Conservation (phyloP, 2,113 vertebrate species). For the Chelonoidis abingdonii region DNA sequence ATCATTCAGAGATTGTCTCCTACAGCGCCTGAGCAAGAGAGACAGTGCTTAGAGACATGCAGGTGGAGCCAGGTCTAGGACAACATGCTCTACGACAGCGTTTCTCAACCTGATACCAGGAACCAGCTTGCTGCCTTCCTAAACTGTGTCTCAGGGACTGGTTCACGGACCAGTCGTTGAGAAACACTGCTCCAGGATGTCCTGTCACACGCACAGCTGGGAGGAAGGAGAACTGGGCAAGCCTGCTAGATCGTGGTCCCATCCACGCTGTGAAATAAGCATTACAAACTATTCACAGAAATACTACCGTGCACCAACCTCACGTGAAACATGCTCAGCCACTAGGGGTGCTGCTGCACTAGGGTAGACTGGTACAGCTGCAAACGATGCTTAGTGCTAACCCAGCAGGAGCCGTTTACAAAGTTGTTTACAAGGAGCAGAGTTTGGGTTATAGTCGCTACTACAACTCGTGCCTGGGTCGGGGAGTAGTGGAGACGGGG, state of each 20-base stretch:
- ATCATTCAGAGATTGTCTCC: not conserved
- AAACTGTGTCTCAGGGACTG: too few species aligned
- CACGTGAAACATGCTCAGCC: not conserved
- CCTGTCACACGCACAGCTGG: not conserved
- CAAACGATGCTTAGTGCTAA: not conserved
- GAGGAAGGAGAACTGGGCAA: too few species aligned
- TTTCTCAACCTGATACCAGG: too few species aligned
- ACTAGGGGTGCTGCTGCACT: not conserved
- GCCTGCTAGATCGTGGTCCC: not conserved
- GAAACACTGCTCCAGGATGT: not conserved
- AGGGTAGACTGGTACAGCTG: not conserved
- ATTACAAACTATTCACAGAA: rapidly evolving
- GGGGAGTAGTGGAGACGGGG: too few species aligned
- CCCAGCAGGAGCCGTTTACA: too few species aligned
- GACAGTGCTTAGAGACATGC: too few species aligned
- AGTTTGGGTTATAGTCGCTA: too few species aligned
- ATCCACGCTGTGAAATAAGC: not conserved
- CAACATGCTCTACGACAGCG: not conserved
- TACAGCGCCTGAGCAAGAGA: not conserved
- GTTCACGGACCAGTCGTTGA: not conserved
- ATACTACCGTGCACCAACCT: rapidly evolving
- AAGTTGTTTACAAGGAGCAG: too few species aligned
- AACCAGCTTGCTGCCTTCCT: too few species aligned
- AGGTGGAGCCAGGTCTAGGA: not conserved
- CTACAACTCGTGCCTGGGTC: too few species aligned